A percentile compares a stretch with the other conserved stretches of the same genome.
Conservation (phyloP, 1,140 invertebrate species). For the Euwallacea similis region DNA sequence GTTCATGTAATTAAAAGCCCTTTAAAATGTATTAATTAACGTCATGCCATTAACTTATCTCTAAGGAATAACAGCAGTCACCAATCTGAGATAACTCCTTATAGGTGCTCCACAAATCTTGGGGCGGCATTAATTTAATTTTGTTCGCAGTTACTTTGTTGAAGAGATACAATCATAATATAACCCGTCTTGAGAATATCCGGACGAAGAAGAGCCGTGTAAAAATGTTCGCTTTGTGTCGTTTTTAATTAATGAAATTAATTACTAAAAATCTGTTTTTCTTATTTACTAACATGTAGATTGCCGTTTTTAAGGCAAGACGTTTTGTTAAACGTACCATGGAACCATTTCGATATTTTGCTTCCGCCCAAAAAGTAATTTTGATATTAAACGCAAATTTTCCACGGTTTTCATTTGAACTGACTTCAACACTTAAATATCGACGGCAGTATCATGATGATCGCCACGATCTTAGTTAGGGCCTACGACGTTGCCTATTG, state of each 20-base stretch:
- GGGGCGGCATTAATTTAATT: constrained; percentile 33
- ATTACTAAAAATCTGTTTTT: not conserved
- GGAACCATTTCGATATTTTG: not conserved
- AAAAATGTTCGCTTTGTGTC: not conserved
- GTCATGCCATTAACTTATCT: constrained; percentile 2
- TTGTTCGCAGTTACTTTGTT: constrained; percentile 6
- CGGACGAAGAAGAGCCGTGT: too few relatives aligned
- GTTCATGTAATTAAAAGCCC: not conserved
- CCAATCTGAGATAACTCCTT: not conserved
- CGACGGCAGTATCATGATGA: too few relatives aligned
- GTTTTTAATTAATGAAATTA: not conserved
- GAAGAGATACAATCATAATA: too few relatives aligned
- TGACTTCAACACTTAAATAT: too few relatives aligned
- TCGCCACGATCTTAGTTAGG: too few relatives aligned
- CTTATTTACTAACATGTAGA: not conserved
- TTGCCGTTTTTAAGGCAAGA: constrained; percentile 3
- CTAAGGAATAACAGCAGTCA: not conserved
- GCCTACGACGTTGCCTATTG: too few relatives aligned
- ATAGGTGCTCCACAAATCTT: constrained; percentile 33
- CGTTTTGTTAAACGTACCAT: not conserved
- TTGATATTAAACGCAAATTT: too few relatives aligned
- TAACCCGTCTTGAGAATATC: too few relatives aligned
- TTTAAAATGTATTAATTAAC: constrained; percentile 1
- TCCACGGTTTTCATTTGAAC: too few relatives aligned
- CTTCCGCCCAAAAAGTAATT: too few relatives aligned